Conservation (phyloP, 1,140 invertebrate species). For the Batillaria attramentaria region DNA sequence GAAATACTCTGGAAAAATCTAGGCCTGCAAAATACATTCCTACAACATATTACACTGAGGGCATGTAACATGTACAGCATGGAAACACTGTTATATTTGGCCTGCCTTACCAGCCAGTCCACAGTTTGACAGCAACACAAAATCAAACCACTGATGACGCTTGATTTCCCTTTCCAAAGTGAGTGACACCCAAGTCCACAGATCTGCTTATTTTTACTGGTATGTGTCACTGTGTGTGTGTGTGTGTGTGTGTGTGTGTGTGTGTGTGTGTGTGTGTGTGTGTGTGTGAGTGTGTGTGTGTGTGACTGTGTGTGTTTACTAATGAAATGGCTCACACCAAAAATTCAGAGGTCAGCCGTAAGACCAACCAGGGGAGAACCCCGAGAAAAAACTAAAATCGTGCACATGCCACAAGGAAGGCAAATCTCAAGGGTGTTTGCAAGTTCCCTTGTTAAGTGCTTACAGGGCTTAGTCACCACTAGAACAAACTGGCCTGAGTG, state of each 20-base stretch:
- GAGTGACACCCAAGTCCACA: not conserved
- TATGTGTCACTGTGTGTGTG: not conserved
- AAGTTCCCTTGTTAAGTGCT: too few relatives aligned
- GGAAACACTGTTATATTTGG: not conserved
- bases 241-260: slow-evolving; percentile 9
- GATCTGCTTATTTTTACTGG: not conserved
- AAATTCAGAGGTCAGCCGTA: too few relatives aligned
- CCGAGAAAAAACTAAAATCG: too few relatives aligned
- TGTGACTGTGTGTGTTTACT: not conserved
- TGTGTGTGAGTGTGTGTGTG: slow-evolving; percentile 1
- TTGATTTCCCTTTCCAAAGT: not conserved
- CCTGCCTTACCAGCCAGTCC: not conserved
- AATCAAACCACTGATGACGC: not conserved
- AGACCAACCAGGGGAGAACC: too few relatives aligned
- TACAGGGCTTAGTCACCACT: too few relatives aligned
- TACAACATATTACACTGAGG: not conserved
- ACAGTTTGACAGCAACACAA: not conserved
- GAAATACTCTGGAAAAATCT: not conserved
- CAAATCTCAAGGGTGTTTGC: too few relatives aligned
- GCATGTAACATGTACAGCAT: not conserved
- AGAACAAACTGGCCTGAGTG: too few relatives aligned
- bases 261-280: not conserved
- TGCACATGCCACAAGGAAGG: too few relatives aligned
- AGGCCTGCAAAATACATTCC: not conserved
- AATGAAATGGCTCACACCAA: not conserved